Evolutionary conservation across 2,888 invertebrate genomes (phyloP), one percentile per base, ranked within the genome.

Genomic region (Agelastica alni): DNA sequence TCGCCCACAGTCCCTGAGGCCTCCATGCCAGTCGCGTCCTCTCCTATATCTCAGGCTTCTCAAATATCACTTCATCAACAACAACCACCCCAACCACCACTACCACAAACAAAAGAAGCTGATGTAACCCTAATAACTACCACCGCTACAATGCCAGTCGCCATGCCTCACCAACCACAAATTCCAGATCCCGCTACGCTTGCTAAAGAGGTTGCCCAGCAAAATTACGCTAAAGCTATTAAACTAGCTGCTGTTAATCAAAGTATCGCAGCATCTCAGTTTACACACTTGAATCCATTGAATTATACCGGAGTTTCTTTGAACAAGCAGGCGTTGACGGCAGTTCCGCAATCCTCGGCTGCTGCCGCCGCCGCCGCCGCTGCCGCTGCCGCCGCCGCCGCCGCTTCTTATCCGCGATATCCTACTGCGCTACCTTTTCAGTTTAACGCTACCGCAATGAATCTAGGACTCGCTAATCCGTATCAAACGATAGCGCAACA

Each of bases 131-230:
- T 54, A 55, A 46, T 58, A 47, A 58, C 62, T 12, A 56, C 60
- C 43, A 54, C 63, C 30, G 60, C 62, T 32, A 34, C 58, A 37
- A 47, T 62, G 52, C 60, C 60, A 39, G 53, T 42, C 17, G 34
- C 57, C 52, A 56, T 62, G 54, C 63, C 63, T 44, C 54, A 65
- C n/a, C 60, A 66, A 36, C 67, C 71, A 22, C 64, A 68, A 31
- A 66, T 70, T 65, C 78, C 80, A 53, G 85, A 87, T 75, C 81
- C 87, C 17, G 86, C 84, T 44, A 78, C 86, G 36, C 75, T 88
- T 60, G 90, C 90, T 68, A 90, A 90, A 73, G 90, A 90, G 70
- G 88, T 89, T 59, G 90, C 90, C 30, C 90, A 90, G 73, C 90
- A 90, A 78, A 90, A 87, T 74, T 90, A 90, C 75, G 87, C 88